Percentiles rank a stretch among this genome's conserved stretches.
These are phyloP conservation scores for Lepidurus packardi DNA, from an alignment of 1,140 invertebrate species.

Conservation along the genomic window DNA sequence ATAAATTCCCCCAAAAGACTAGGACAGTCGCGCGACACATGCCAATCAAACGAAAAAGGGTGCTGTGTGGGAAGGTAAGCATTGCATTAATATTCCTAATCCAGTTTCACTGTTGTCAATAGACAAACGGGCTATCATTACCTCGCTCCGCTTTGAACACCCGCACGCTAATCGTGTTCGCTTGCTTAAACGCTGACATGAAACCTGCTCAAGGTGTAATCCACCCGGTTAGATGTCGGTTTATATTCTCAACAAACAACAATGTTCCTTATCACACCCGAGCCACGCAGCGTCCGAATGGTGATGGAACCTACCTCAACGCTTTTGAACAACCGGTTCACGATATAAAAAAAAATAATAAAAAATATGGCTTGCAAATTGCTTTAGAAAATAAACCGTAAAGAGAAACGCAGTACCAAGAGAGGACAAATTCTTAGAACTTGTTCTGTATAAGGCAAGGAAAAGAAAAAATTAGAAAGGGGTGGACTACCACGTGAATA, in stretches of 20 bases:
- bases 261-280: background rate
- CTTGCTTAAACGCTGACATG: background rate
- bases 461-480: background rate
- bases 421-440: background rate
- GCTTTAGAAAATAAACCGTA: background rate
- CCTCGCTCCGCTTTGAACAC: background rate
- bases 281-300: background rate
- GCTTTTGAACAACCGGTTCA: background rate
- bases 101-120: background rate
- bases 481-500: background rate
- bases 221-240: background rate
- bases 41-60: background rate
- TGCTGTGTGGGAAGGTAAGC: background rate
- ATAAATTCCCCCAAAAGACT: too few species aligned
- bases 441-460: background rate
- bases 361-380: background rate
- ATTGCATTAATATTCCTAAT: background rate
- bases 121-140: background rate
- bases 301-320: constrained; percentile 9
- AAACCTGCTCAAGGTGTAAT: background rate
- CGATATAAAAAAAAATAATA: background rate
- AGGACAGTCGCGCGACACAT: background rate
- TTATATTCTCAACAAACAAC: background rate
- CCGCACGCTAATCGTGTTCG: background rate
- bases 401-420: background rate